These are phyloP conservation scores for Chrysemys picta DNA, from an alignment of 2,113 vertebrate species.

Conservation along the genomic window DNA sequence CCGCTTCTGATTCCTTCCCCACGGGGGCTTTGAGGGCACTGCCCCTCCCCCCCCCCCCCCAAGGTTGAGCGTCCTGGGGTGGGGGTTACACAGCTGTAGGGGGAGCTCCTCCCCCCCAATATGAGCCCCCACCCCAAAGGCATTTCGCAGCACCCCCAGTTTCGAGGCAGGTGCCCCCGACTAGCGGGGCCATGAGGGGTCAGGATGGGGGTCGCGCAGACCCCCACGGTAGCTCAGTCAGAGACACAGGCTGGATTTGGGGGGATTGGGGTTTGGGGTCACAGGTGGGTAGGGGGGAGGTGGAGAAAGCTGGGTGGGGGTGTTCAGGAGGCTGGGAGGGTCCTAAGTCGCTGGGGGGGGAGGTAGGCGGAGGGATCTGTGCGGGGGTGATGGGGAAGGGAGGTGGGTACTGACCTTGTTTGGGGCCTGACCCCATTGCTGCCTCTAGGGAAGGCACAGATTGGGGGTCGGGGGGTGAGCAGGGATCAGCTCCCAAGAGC, in stretches of 20 bases:
- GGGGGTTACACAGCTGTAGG: neutral
- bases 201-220: neutral
- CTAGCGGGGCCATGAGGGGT: rapidly evolving
- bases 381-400: no score
- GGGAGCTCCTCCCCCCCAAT: no score
- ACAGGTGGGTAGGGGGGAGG: no score
- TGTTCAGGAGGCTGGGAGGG: no score
- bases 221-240: neutral
- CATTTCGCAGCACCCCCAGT: neutral
- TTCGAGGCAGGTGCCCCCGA: rapidly evolving
- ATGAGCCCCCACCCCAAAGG: neutral
- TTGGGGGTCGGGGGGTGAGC: neutral
- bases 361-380: neutral
- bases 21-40: neutral
- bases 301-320: neutral
- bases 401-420: no score
- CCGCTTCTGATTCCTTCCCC: neutral
- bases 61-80: neutral
- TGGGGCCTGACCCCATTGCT: neutral
- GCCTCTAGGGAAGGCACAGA: neutral
- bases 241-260: neutral
- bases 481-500: neutral
- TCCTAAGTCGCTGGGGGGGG: neutral
- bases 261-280: no score
- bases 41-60: no score